These are phyloP conservation scores for Synanceia verrucosa DNA, from an alignment of 2,797 vertebrate genomes.

Conservation along the genomic window DNA sequence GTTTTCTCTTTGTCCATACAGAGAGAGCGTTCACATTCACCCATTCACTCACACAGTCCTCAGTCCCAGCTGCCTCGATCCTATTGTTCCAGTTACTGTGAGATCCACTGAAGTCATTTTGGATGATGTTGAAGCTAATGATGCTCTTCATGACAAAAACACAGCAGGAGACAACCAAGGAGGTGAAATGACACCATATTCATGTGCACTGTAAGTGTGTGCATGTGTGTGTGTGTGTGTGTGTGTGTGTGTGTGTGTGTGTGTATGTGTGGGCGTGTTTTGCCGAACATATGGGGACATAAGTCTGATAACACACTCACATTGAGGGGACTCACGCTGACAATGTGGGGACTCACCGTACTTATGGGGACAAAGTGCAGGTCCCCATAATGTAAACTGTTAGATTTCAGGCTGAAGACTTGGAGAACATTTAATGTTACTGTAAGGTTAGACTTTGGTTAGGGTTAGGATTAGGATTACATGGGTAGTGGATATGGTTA, in stretches of 20 bases:
- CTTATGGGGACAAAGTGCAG: too few relatives aligned
- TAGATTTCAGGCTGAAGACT: too few relatives aligned
- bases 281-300: too few relatives aligned
- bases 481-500: too few relatives aligned
- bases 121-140: slow-evolving; percentile 12
- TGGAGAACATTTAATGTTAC: too few relatives aligned
- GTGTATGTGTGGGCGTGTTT: too few relatives aligned
- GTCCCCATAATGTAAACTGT: too few relatives aligned
- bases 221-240: not conserved
- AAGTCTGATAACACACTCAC: too few relatives aligned
- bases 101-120: slow-evolving; percentile 13
- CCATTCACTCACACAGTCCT: slow-evolving; percentile 13
- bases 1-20: slow-evolving; percentile 14
- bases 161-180: not conserved
- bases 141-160: slow-evolving; percentile 27
- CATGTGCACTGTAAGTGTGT: not conserved
- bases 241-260: not conserved
- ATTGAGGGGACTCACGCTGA: too few relatives aligned
- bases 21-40: slow-evolving; percentile 7
- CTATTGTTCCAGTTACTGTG: slow-evolving; percentile 15
- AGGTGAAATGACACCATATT: not conserved
- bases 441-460: too few relatives aligned
- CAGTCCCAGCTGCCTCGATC: not conserved
- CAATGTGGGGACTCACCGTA: too few relatives aligned
- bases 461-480: too few relatives aligned